phyloP scores from a whole-genome alignment of 2,888 invertebrate genomes.

The Galerucella nymphaeae region DNA sequence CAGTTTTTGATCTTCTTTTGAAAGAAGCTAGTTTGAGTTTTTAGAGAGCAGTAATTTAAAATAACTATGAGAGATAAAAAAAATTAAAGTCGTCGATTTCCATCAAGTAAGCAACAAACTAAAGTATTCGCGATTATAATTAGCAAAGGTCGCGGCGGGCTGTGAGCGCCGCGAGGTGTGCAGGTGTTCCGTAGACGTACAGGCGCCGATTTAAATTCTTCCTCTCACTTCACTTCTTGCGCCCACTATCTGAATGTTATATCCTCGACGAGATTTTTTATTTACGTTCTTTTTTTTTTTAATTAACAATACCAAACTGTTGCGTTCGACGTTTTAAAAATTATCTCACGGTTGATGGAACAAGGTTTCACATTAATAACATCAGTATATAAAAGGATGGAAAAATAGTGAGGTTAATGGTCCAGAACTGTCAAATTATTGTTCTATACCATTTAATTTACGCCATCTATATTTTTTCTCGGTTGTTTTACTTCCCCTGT shows the following conservation, averaged over 20 bases:
- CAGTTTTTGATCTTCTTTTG: too few relatives aligned
- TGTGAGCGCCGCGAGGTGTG: constrained; percentile 62
- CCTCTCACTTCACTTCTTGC: constrained; percentile 40
- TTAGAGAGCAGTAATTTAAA: neutral
- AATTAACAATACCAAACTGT: constrained; percentile 14
- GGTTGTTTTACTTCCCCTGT: too few relatives aligned
- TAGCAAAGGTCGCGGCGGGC: constrained; percentile 62
- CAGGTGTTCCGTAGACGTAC: constrained; percentile 62
- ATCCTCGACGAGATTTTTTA: constrained; percentile 10
- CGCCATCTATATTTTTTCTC: too few relatives aligned
- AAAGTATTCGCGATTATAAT: constrained; percentile 55
- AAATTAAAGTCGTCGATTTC: constrained; percentile 24
- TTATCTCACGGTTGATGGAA: constrained; percentile 2
- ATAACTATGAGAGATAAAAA: neutral
- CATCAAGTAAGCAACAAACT: constrained; percentile 9
- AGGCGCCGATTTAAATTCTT: constrained; percentile 63
- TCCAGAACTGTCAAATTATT: too few relatives aligned
- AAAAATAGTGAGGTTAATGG: too few relatives aligned
- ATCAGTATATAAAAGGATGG: neutral
- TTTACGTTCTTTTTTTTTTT: neutral
- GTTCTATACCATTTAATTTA: too few relatives aligned
- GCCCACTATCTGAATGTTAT: constrained; percentile 20
- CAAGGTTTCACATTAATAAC: constrained; percentile 3
- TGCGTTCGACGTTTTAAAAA: neutral
- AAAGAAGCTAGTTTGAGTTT: too few relatives aligned